Evolutionary conservation across 2,888 invertebrate genomes (phyloP).

Genomic region (Drosophila meridiana): DNA sequence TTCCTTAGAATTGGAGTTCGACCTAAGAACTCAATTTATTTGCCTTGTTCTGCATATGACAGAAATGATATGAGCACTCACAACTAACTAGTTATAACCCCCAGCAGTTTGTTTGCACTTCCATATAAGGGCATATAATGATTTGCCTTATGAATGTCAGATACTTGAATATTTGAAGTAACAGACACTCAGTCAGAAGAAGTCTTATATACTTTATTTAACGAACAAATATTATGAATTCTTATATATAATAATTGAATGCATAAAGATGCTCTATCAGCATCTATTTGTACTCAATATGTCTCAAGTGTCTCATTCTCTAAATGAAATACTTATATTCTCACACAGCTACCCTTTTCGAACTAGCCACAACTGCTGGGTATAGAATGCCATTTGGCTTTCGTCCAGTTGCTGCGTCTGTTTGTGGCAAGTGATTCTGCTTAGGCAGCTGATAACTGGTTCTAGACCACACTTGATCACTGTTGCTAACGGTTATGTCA

Average conservation of each 20-base stretch:
- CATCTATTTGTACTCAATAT: no score
- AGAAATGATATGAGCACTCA: neutral
- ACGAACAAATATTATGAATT: neutral
- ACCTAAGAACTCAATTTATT: neutral
- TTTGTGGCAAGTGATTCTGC: slow-evolving; percentile 7
- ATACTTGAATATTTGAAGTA: neutral
- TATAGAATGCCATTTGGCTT: neutral
- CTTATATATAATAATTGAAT: neutral
- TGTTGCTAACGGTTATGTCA: slow-evolving; percentile 69
- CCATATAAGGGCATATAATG: neutral
- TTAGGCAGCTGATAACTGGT: slow-evolving; percentile 42
- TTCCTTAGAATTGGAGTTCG: neutral
- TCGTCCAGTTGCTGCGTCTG: neutral
- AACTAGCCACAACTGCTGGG: neutral
- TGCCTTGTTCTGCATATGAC: neutral
- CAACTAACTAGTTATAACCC: neutral
- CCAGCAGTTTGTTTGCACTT: neutral
- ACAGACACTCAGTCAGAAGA: neutral
- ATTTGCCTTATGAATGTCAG: neutral
- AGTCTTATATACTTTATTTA: neutral
- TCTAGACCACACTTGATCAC: slow-evolving; percentile 31
- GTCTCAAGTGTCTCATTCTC: neutral
- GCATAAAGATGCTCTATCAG: neutral
- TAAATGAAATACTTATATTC: neutral
- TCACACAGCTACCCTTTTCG: neutral